A percentile compares a stretch with the other conserved stretches of the same genome.
Evolutionary conservation across 2,888 invertebrate species (phyloP).

Genomic region (Drosophila ustulata): DNA sequence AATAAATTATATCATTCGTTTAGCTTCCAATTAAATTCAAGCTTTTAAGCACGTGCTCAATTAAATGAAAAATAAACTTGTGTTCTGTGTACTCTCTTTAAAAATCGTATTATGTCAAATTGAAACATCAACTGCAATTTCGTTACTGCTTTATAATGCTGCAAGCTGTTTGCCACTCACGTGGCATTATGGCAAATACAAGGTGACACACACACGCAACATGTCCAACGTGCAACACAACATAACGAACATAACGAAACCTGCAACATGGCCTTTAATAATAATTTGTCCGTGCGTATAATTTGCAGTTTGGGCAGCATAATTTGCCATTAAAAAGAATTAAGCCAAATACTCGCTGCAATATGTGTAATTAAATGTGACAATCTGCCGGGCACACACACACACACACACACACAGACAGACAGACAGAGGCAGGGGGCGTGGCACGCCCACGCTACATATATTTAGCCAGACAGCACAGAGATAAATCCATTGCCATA

Average conservation of each 20-base stretch:
- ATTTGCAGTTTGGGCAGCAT: constrained; percentile 45
- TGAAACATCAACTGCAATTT: constrained; percentile 31
- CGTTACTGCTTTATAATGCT: constrained; percentile 29
- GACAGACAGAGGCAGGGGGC: constrained; percentile 6
- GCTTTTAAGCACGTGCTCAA: not conserved
- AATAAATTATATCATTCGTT: not conserved
- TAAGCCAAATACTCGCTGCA: constrained; percentile 43
- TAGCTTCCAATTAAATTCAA: not conserved
- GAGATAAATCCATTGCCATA: constrained; percentile 6
- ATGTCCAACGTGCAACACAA: constrained; percentile 6
- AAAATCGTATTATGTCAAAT: constrained; percentile 29
- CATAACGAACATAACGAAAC: constrained; percentile 6
- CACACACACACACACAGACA: constrained; percentile 2
- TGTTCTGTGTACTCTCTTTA: not conserved
- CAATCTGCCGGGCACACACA: constrained; percentile 37
- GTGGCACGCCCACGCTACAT: constrained; percentile 19
- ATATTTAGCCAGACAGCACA: constrained; percentile 1
- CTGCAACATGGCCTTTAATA: constrained; percentile 48
- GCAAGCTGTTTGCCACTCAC: constrained; percentile 33
- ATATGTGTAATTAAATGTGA: constrained; percentile 61
- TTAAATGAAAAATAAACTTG: constrained; percentile 6
- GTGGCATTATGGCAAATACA: constrained; percentile 25
- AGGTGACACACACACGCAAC: constrained; percentile 15
- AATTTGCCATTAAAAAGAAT: constrained; percentile 67
- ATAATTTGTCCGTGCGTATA: constrained; percentile 54